phyloP scores from a whole-genome alignment of 2,113 vertebrate species.

The Oryzias melastigma region DNA sequence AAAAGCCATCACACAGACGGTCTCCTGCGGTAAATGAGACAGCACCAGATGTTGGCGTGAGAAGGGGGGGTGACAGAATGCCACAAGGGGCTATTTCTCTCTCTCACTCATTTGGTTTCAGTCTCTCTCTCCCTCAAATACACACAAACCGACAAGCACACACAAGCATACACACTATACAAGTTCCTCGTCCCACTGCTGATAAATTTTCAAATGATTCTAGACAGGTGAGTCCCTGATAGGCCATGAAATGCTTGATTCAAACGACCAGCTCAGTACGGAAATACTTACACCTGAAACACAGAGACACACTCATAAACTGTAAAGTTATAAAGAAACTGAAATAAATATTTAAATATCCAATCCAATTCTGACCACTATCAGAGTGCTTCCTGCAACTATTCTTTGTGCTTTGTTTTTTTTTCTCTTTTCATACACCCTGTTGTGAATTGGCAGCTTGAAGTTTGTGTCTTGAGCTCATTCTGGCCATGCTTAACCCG shows the following conservation, averaged over 20 bases:
- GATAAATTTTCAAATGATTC: conserved; percentile 49
- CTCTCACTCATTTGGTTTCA: conserved; percentile 7
- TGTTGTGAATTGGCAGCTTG: too few species aligned
- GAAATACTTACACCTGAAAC: conserved; percentile 35
- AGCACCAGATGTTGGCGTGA: conserved; percentile 78
- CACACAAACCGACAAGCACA: conserved; percentile 16
- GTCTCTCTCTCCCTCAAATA: background rate
- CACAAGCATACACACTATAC: conserved; percentile 9
- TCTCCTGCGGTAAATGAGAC: conserved; percentile 74
- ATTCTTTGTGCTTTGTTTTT: too few species aligned
- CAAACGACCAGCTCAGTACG: conserved; percentile 38
- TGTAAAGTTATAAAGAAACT: too few species aligned
- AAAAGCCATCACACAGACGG: conserved; percentile 75
- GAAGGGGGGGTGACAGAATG: conserved; percentile 63
- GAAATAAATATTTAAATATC: too few species aligned
- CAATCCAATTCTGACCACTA: too few species aligned
- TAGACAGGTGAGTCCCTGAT: conserved; percentile 50
- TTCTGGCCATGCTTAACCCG: too few species aligned
- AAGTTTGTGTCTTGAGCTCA: too few species aligned
- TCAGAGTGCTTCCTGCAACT: too few species aligned
- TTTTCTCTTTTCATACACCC: too few species aligned
- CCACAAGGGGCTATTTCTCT: conserved; percentile 58
- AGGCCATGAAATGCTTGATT: conserved; percentile 40
- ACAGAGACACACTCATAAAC: conserved; percentile 10
- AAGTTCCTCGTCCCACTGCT: conserved; percentile 37